Evolutionary conservation across 2,113 vertebrate genomes (phyloP).

Genomic region (Natator depressus): DNA sequence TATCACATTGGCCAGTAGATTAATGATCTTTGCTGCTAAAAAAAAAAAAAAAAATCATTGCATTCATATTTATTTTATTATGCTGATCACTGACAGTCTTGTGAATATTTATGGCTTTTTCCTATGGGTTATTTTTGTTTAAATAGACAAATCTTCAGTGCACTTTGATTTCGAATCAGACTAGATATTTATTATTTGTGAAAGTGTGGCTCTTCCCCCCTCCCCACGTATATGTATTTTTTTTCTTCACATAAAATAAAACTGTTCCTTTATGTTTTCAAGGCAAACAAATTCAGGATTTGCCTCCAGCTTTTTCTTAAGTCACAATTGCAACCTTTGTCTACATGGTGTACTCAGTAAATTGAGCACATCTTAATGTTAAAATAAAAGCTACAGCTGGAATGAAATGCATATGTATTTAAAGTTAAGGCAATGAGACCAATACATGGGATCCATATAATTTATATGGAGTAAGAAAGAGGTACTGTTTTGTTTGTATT

Average conservation of each 20-base stretch:
- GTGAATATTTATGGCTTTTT: constrained; percentile 72
- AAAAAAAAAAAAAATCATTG: constrained; percentile 52
- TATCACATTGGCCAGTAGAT: constrained; percentile 69
- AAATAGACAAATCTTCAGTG: constrained; percentile 1
- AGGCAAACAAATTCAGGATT: constrained; percentile 13
- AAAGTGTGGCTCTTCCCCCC: constrained; percentile 16
- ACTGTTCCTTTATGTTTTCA: neutral
- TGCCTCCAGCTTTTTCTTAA: constrained; percentile 7
- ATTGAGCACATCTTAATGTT: neutral
- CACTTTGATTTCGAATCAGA: constrained; percentile 58
- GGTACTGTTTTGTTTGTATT: constrained; percentile 45
- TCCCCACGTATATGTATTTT: neutral
- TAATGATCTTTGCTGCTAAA: constrained; percentile 79
- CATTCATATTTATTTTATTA: constrained; percentile 74
- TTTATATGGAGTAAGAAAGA: constrained; percentile 32
- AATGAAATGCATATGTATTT: too few species aligned
- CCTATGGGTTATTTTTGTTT: constrained; percentile 47
- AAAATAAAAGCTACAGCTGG: too few species aligned
- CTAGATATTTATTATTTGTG: constrained; percentile 68
- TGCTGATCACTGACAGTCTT: constrained; percentile 70
- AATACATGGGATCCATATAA: constrained; percentile 20
- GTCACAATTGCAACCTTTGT: neutral
- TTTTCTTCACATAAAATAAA: constrained; percentile 3
- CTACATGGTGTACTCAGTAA: neutral
- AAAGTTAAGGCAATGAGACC: constrained; percentile 17